Percentiles rank a stretch among this genome's conserved stretches.
These are phyloP conservation scores for Amphiduros pacificus DNA, from an alignment of 2,888 invertebrate genomes.

Conservation along the genomic window DNA sequence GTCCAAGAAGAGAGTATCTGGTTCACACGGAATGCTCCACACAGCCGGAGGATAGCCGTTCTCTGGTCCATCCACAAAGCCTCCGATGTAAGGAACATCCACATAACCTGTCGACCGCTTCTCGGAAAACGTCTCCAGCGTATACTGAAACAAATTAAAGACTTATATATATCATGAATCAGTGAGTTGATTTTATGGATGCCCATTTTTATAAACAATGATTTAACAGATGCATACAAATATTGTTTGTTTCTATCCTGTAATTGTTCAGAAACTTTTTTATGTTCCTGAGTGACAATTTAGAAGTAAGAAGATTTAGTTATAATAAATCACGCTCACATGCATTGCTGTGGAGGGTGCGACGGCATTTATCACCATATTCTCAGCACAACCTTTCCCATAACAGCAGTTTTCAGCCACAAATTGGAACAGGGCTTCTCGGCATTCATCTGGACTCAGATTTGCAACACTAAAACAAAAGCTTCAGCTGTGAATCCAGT, in stretches of 20 bases:
- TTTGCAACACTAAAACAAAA: too few species aligned
- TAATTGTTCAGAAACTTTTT: too few species aligned
- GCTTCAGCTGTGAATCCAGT: too few species aligned
- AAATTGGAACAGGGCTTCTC: slow-evolving; percentile 58
- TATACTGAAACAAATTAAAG: slow-evolving; percentile 59
- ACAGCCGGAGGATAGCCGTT: slow-evolving; percentile 52
- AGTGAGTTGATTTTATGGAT: too few species aligned
- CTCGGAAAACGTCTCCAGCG: slow-evolving; percentile 63
- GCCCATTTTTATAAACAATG: too few species aligned
- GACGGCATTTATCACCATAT: slow-evolving; percentile 61
- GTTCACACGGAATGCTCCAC: slow-evolving; percentile 61
- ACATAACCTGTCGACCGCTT: slow-evolving; percentile 62
- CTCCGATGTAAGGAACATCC: slow-evolving; percentile 60
- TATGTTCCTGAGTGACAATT: too few species aligned
- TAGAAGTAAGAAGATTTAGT: too few species aligned
- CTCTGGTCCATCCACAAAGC: slow-evolving; percentile 58
- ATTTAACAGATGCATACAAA: too few species aligned
- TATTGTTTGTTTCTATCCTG: too few species aligned
- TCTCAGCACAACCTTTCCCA: slow-evolving; percentile 60
- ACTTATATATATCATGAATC: too few species aligned
- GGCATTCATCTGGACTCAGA: slow-evolving; percentile 44
- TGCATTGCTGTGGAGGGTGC: slow-evolving; percentile 61
- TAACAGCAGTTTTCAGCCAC: slow-evolving; percentile 62
- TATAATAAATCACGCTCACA: too few species aligned
- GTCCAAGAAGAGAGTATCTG: slow-evolving; percentile 58